Conservation (phyloP, 1,140 invertebrate genomes). For the Lepidostoma basale region DNA sequence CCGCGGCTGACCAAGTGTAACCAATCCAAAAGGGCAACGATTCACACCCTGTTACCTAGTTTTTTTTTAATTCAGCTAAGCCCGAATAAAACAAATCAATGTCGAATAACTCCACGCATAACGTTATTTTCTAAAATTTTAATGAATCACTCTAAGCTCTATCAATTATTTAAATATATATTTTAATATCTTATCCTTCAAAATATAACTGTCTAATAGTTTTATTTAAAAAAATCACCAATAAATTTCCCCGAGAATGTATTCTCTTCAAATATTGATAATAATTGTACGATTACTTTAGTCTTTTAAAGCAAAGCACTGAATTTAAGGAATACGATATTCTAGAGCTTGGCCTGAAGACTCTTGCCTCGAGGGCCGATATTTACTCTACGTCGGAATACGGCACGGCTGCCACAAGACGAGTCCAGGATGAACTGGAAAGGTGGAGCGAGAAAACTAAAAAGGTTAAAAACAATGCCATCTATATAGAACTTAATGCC, state of each 20-base stretch:
- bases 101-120: slow-evolving; percentile 38
- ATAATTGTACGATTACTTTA: slow-evolving; percentile 10
- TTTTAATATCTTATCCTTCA: slow-evolving; percentile 21
- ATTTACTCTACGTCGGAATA: too few relatives aligned
- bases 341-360: slow-evolving; percentile 10
- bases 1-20: background rate
- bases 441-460: too few relatives aligned
- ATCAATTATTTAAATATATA: slow-evolving; percentile 40
- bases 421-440: too few relatives aligned
- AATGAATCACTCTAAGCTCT: slow-evolving; percentile 43
- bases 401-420: too few relatives aligned
- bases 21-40: slow-evolving; percentile 40
- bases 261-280: background rate
- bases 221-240: slow-evolving; percentile 5
- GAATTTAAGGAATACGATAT: background rate
- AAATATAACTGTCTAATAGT: slow-evolving; percentile 24
- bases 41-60: slow-evolving; percentile 45
- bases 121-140: slow-evolving; percentile 37
- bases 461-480: too few relatives aligned
- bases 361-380: too few relatives aligned
- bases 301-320: slow-evolving; percentile 19
- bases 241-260: background rate
- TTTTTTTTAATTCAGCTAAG: slow-evolving; percentile 41
- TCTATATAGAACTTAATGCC: too few relatives aligned
- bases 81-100: slow-evolving; percentile 41